Conservation (phyloP, 2,113 vertebrate species). For the Ploceus nigricollis region DNA sequence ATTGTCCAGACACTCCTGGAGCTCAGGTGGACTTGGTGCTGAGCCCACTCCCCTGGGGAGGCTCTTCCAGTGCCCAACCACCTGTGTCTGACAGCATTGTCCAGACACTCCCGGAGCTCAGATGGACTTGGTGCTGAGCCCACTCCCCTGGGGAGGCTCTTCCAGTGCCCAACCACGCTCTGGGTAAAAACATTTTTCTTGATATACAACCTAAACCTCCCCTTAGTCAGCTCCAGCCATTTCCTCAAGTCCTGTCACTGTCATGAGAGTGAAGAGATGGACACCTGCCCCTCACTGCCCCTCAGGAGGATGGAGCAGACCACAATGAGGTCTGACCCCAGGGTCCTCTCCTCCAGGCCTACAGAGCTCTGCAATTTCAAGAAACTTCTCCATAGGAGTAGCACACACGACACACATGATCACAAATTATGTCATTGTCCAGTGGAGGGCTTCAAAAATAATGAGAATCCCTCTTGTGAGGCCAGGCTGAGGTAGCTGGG, state of each 20-base stretch:
- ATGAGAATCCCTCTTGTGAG: neutral
- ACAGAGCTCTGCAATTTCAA: neutral
- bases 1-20: neutral
- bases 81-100: too few relatives aligned
- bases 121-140: neutral
- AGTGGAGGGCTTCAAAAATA: rapidly evolving
- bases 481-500: neutral
- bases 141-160: neutral
- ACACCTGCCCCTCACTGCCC: neutral
- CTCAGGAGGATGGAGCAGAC: neutral
- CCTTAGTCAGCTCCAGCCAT: neutral
- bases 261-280: neutral
- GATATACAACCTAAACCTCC: neutral
- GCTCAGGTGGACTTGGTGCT: neutral
- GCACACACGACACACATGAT: rapidly evolving
- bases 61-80: neutral
- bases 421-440: neutral
- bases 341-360: neutral
- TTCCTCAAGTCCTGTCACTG: neutral
- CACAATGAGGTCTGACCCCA: neutral
- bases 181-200: neutral
- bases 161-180: neutral
- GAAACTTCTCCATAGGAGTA: neutral
- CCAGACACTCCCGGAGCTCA: neutral
- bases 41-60: neutral